These are phyloP conservation scores for Philonicus albiceps DNA, from an alignment of 2,888 invertebrate genomes.

Conservation along the genomic window DNA sequence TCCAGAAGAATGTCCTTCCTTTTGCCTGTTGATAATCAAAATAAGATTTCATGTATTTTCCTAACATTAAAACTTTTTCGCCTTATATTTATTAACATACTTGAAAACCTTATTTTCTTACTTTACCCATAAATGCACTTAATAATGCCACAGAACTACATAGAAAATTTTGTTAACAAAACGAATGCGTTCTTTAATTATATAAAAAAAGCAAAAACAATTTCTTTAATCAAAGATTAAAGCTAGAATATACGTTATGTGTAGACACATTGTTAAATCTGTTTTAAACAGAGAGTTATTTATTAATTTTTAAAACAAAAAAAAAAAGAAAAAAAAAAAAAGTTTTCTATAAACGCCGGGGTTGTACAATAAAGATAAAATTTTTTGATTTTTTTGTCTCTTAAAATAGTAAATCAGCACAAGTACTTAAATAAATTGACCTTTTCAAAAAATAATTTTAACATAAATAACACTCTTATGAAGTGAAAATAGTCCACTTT, in stretches of 20 bases:
- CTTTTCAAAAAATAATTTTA: neutral
- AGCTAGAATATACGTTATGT: conserved; percentile 1
- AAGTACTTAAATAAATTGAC: conserved; percentile 26
- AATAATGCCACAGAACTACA: neutral
- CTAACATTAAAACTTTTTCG: neutral
- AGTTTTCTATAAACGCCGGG: conserved; percentile 35
- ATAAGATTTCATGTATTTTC: too few relatives aligned
- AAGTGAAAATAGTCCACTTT: neutral
- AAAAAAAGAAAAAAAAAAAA: conserved; percentile 1
- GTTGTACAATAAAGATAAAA: conserved; percentile 40
- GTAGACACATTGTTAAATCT: conserved; percentile 5
- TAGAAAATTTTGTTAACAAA: neutral
- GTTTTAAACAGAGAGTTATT: conserved; percentile 17
- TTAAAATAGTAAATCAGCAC: conserved; percentile 7
- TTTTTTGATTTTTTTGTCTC: neutral
- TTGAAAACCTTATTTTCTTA: neutral
- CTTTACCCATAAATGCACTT: neutral
- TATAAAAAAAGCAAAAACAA: neutral
- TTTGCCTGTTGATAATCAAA: too few relatives aligned
- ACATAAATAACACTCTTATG: neutral
- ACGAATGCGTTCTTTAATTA: neutral
- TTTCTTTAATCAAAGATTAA: conserved; percentile 30
- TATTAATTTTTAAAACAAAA: conserved; percentile 35
- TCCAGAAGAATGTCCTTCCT: too few relatives aligned
- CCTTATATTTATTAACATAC: neutral